Base-by-base conservation (phyloP, 2,888 invertebrate species). In the Pandemis heparana region DNA sequence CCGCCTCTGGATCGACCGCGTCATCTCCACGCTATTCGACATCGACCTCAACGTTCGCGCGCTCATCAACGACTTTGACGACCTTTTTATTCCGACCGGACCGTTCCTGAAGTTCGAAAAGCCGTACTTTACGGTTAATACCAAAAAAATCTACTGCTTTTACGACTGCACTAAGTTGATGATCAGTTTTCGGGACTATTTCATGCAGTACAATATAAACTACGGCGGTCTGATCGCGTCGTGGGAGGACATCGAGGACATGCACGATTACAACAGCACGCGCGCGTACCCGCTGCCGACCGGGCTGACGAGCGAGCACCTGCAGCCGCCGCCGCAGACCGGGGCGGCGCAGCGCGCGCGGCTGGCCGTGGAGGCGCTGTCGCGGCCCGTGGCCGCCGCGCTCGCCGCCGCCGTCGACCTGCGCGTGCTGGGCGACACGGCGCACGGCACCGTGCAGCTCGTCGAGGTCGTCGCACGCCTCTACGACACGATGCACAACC, bases 131-230 rank as follows among this genome's bases (percentile, higher is more conserved):
- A 41, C 32, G 38, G 41, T 51, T 10, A 51, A 53, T 7, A n/a
- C 5, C 14, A 39, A 18, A 41, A 38, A 61, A 43, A 41, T 71
- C 16, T 66, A 51, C 66, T 61, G 51, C 43, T 71, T 71, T 5
- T 66, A 71, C 16, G 71, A 71, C 23, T 43, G 60, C 43, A 43
- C 71, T 9, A 61, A 53, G 23, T n/a, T 71, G 39, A 65, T 66
- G 60, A 32, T 60, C n/a, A 61, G 51, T 38, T 43, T 71, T 5
- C 43, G 61, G 0, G 61, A 71, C 10, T 39, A 46, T 12, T 66
- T 71, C n/a, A 61, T 14, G 32, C 10, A 43, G 12, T 43, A 43
- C 43, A 5, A 43, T 43, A 43, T 43, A 2, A 12, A 43, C 23
- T 53, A 53, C 48, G 60, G 16, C 14, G 71, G 66, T 5, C 23